Evolutionary conservation across 2,797 vertebrate species (phyloP).

Genomic region (Glyptemys insculpta): DNA sequence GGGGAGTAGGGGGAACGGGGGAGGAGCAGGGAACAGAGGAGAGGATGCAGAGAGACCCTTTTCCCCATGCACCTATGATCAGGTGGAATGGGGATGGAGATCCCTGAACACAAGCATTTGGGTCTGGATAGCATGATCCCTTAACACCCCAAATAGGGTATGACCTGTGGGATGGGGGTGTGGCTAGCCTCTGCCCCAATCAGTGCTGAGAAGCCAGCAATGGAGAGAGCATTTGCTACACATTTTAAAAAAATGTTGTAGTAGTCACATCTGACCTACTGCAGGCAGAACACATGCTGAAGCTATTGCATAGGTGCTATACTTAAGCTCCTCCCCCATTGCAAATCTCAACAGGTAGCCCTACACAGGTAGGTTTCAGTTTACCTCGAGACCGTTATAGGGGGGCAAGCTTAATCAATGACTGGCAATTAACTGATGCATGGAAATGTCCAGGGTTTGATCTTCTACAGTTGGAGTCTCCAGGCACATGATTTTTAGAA

Average conservation of each 20-base stretch:
- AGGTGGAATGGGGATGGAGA: neutral
- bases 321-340: neutral
- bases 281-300: neutral
- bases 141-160: neutral
- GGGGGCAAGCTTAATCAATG: neutral
- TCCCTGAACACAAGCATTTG: neutral
- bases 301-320: neutral
- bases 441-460: no score
- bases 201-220: neutral
- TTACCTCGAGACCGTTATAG: neutral
- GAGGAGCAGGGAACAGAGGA: neutral
- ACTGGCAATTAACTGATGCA: no score
- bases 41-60: rapidly evolving
- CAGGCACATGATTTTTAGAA: neutral
- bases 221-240: neutral
- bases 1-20: no score
- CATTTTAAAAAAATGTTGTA: neutral
- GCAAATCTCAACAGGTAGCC: neutral
- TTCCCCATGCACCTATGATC: neutral
- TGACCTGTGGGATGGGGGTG: neutral
- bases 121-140: neutral
- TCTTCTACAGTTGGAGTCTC: no score
- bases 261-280: neutral
- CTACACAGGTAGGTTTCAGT: neutral
- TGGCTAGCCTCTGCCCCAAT: no score